Conservation (phyloP, 2,113 vertebrate genomes). For the Rhinichthys klamathensis region DNA sequence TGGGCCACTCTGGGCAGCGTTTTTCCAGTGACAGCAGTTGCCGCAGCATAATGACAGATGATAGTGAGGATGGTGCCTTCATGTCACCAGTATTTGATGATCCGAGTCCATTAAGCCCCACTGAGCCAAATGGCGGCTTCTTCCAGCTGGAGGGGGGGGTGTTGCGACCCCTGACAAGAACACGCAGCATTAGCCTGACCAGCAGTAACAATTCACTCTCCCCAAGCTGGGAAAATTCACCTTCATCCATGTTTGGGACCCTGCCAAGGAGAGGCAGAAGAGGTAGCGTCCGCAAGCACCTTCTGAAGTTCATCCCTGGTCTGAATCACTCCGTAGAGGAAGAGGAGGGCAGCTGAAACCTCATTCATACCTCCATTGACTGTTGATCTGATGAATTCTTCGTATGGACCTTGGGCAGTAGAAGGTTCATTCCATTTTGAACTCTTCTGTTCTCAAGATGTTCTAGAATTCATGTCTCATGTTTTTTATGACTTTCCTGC, state of each 20-base stretch:
- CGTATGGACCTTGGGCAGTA: background rate
- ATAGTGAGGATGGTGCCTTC: slow-evolving; percentile 81
- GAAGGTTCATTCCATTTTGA: background rate
- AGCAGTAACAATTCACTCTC: slow-evolving; percentile 81
- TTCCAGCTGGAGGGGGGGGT: slow-evolving; percentile 45
- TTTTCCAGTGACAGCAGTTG: slow-evolving; percentile 90
- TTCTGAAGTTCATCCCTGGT: slow-evolving; percentile 89
- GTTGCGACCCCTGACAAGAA: slow-evolving; percentile 63
- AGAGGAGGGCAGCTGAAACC: slow-evolving; percentile 77
- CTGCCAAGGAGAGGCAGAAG: slow-evolving; percentile 83
- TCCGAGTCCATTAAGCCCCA: slow-evolving; percentile 73
- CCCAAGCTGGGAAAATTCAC: slow-evolving; percentile 78
- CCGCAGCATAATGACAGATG: slow-evolving; percentile 81
- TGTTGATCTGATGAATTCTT: background rate
- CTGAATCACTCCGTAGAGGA: slow-evolving; percentile 89
- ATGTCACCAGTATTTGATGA: slow-evolving; percentile 80
- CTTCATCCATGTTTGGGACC: slow-evolving; percentile 82
- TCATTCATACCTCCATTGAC: background rate
- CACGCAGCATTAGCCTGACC: slow-evolving; percentile 83
- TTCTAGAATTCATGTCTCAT: background rate
- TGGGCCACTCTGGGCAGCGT: slow-evolving; percentile 61
- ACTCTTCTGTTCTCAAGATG: background rate
- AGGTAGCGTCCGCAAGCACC: slow-evolving; percentile 82
- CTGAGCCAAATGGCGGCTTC: slow-evolving; percentile 77
- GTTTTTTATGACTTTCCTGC: background rate